A percentile compares a stretch with the other conserved stretches of the same genome.
Evolutionary conservation across 1,140 invertebrate species (phyloP).

Genomic region (Papilio polytes): DNA sequence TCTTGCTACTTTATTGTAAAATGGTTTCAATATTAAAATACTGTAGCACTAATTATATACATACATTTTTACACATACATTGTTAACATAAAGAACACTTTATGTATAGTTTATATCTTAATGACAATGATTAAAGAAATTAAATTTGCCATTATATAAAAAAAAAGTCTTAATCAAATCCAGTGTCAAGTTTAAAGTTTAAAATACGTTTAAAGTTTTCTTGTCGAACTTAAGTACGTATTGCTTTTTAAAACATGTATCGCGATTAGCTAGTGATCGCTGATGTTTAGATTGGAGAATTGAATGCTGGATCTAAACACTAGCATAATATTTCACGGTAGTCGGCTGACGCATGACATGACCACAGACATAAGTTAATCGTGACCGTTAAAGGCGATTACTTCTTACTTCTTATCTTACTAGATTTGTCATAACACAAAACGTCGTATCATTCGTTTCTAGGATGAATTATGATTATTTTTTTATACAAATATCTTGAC

Average conservation of each 20-base stretch:
- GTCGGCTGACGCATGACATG: constrained; percentile 64
- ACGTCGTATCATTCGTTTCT: neutral
- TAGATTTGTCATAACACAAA: constrained; percentile 45
- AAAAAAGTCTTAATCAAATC: no score
- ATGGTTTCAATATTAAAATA: neutral
- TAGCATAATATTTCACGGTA: constrained; percentile 55
- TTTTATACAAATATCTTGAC: neutral
- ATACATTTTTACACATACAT: neutral
- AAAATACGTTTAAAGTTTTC: no score
- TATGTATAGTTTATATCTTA: neutral
- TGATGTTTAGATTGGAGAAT: constrained; percentile 36
- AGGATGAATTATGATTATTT: neutral
- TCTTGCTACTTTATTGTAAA: neutral
- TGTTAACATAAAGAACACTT: no score
- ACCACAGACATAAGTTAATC: constrained; percentile 47
- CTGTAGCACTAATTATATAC: neutral
- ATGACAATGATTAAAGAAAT: neutral
- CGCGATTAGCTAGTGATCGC: neutral
- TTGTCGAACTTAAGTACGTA: neutral
- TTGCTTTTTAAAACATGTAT: neutral
- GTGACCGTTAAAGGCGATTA: constrained; percentile 49
- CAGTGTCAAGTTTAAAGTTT: no score
- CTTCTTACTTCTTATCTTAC: constrained; percentile 46
- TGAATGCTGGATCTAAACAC: constrained; percentile 36
- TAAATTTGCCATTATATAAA: no score